Evolutionary conservation across 2,888 invertebrate species (phyloP), one percentile per base, ranked within the genome.

Genomic region (Drosophila trichaetosa): DNA sequence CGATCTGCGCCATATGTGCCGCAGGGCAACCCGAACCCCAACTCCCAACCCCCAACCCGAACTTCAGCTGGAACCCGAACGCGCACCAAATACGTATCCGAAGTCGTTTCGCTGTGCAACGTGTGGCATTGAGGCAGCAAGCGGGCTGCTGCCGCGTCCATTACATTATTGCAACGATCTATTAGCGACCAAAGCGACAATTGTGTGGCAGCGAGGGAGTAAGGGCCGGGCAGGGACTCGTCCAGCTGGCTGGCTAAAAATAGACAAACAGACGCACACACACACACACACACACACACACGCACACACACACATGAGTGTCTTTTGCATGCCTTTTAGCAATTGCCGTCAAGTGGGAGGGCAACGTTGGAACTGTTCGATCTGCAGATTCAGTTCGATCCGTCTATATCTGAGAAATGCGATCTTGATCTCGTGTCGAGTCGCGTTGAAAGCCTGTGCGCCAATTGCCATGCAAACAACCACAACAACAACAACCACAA

Each of bases 141-240:
- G 62, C 72, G 65, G 34, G 62, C 67, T 73, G 79, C 72, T 29
- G 62, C 64, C 71, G 77, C 70, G 70, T 74, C 70, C 88, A 89
- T 85, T 85, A 87, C 85, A 85, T 89, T 87, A 85, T 85, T 75
- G 90, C 88, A 73, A 69, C 84, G 83, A 85, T 87, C 88, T 88
- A 85, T 89, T 89, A 89, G 85, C 73, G 33, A 33, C 33, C 33
- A 60, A 62, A 83, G 75, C 87, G 76, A 84, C 75, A 76, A 77
- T 76, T 66, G 77, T 71, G 52, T 34, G 29, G 34, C 48, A 56
- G 34, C 53, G 46, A 49, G 40, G 57, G 36, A 58, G 51, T 42
- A 24, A 27, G 48, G 38, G 24, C 29, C 13, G 70, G 13, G 65
- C 60, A 51, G 48, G 69, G 56, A 80, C 70, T 70, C 49, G 76